Evolutionary conservation across 2,797 vertebrate species (phyloP).

Genomic region (Psittacula derbiana): DNA sequence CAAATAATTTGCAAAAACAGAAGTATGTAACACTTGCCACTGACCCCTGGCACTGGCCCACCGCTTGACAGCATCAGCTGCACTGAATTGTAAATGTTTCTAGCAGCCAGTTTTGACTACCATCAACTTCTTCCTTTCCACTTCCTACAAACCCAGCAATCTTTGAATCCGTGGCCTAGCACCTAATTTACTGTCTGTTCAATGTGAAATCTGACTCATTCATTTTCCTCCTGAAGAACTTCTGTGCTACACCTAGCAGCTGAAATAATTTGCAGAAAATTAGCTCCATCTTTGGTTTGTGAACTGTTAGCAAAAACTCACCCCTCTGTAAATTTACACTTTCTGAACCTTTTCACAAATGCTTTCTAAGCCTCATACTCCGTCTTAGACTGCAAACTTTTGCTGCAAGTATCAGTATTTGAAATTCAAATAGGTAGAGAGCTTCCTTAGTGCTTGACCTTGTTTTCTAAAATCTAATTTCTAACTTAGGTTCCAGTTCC

Average conservation of each 20-base stretch:
- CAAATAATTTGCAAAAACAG: background rate
- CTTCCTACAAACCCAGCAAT: background rate
- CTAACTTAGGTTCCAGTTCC: background rate
- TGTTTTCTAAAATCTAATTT: background rate
- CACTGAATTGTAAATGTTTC: background rate
- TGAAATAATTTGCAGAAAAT: background rate
- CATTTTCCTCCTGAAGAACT: background rate
- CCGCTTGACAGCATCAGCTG: fast-evolving
- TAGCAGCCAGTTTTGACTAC: background rate
- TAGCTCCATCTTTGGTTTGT: background rate
- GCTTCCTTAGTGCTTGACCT: background rate
- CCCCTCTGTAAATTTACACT: background rate
- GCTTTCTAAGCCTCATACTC: background rate
- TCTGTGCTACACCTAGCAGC: background rate
- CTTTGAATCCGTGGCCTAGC: background rate
- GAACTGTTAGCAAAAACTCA: background rate
- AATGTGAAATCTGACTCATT: background rate
- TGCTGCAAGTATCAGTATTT: background rate
- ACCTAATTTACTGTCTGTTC: background rate
- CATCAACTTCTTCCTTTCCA: background rate
- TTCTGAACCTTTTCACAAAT: background rate
- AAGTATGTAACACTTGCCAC: background rate
- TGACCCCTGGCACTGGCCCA: background rate
- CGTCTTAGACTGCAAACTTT: background rate
- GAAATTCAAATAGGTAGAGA: background rate